Percentiles rank a stretch among this genome's conserved stretches.
phyloP scores from a whole-genome alignment of 2,888 invertebrate species.

The Uropetala carovei region DNA sequence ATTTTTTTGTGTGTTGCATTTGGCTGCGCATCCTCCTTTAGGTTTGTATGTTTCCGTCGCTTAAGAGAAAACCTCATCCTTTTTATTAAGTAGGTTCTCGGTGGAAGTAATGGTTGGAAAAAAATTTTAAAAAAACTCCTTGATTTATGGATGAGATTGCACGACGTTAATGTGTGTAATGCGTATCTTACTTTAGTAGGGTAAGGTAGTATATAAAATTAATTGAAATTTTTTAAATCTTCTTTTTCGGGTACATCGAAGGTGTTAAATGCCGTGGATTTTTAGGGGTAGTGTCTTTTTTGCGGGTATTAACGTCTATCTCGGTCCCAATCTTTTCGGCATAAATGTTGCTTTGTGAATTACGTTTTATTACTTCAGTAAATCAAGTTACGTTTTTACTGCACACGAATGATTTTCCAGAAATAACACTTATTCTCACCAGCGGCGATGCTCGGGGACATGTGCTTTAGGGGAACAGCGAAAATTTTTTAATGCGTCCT shows the following conservation, averaged over 20 bases:
- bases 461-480: too few relatives aligned
- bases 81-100: too few relatives aligned
- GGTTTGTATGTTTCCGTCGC: too few relatives aligned
- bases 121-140: neutral
- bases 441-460: too few relatives aligned
- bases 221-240: neutral
- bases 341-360: neutral
- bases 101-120: neutral
- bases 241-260: neutral
- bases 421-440: too few relatives aligned
- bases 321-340: neutral
- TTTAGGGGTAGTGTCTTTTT: neutral
- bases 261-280: neutral
- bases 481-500: too few relatives aligned
- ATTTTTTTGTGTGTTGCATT: too few relatives aligned
- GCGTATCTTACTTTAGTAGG: neutral
- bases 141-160: neutral
- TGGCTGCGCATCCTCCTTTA: too few relatives aligned
- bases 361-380: neutral
- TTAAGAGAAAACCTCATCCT: too few relatives aligned
- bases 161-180: neutral
- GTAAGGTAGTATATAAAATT: neutral
- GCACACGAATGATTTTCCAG: too few relatives aligned
- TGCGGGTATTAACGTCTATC: neutral
- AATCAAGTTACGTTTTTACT: too few relatives aligned